These are phyloP conservation scores for Fukomys damarensis DNA, from an alignment of 2,113 vertebrate genomes.

Conservation along the genomic window DNA sequence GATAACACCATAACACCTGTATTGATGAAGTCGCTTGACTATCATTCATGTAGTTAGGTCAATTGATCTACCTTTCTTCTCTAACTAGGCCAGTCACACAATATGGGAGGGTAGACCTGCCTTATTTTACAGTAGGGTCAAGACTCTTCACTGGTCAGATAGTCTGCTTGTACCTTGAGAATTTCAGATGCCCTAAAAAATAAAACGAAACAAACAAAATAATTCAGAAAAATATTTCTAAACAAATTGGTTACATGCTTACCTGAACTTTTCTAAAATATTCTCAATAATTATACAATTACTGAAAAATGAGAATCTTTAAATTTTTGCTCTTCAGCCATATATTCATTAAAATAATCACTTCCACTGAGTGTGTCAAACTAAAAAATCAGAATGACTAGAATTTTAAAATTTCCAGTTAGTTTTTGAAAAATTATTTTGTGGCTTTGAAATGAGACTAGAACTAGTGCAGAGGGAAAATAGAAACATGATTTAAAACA, in stretches of 20 bases:
- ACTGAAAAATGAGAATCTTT: background rate
- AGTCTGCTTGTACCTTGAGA: background rate
- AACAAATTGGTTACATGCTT: background rate
- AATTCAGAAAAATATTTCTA: background rate
- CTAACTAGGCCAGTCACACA: conserved; percentile 67
- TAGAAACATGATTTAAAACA: conserved; percentile 22
- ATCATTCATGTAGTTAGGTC: background rate
- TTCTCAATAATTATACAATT: conserved; percentile 28
- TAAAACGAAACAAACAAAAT: conserved; percentile 57
- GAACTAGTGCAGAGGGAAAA: background rate
- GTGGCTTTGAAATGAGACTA: background rate
- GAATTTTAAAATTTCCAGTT: conserved; percentile 39
- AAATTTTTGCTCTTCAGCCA: background rate
- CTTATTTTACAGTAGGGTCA: conserved; percentile 59
- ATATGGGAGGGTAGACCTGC: background rate
- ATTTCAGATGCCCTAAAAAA: conserved; percentile 61
- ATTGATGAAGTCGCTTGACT: background rate
- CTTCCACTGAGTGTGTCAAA: background rate
- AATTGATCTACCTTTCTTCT: background rate
- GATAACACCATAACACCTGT: background rate
- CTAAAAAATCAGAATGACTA: conserved; percentile 1
- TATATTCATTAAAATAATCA: background rate
- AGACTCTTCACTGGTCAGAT: conserved; percentile 40
- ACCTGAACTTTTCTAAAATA: conserved; percentile 38
- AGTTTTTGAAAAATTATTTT: conserved; percentile 11